Evolutionary conservation across 2,113 vertebrate genomes (phyloP).

Genomic region (Eubucco bourcierii): DNA sequence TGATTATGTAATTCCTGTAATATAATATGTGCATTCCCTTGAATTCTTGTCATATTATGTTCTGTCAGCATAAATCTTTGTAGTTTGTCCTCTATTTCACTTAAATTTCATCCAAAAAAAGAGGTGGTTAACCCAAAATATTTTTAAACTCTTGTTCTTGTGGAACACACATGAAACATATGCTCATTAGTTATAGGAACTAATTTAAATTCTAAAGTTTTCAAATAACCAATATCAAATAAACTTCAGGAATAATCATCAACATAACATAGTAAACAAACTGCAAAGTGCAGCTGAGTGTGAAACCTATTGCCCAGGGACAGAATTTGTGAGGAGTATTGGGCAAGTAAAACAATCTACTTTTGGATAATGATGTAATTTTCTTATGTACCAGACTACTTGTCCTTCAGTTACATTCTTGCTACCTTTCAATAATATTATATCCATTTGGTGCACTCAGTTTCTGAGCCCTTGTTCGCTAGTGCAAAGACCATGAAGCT

Average conservation of each 20-base stretch:
- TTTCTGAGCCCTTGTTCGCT: background rate
- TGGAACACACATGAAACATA: conserved; percentile 55
- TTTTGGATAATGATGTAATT: conserved; percentile 65
- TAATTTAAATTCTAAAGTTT: conserved; percentile 75
- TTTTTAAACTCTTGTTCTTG: conserved; percentile 11
- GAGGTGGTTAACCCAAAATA: background rate
- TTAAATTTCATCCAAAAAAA: conserved; percentile 1
- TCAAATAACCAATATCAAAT: conserved; percentile 71
- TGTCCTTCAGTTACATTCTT: conserved; percentile 48
- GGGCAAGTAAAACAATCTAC: conserved; percentile 67
- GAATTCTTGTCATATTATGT: background rate
- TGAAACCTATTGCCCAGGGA: conserved; percentile 70
- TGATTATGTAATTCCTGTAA: background rate
- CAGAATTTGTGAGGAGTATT: conserved; percentile 36
- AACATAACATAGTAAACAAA: conserved; percentile 66
- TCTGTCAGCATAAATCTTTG: background rate
- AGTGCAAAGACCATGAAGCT: background rate
- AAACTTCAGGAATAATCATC: conserved; percentile 66
- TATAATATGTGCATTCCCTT: background rate
- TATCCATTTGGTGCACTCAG: background rate
- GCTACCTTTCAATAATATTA: background rate
- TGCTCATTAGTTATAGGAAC: conserved; percentile 70
- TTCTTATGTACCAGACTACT: conserved; percentile 64
- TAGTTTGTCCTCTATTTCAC: background rate
- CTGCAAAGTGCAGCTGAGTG: conserved; percentile 72